These are phyloP conservation scores for Lamprologus lemairii DNA, from an alignment of 2,113 vertebrate species.

Conservation along the genomic window DNA sequence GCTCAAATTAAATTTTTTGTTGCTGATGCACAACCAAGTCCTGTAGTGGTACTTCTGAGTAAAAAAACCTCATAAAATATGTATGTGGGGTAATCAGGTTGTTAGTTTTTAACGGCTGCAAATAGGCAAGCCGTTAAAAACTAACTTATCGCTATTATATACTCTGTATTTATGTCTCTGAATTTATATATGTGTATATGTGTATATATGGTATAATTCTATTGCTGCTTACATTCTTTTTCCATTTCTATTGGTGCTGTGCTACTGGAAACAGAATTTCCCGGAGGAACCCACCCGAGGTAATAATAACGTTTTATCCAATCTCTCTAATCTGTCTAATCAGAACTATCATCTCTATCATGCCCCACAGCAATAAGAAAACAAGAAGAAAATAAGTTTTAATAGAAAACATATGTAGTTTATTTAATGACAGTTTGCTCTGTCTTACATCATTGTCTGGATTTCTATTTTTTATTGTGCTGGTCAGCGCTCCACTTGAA, in stretches of 20 bases:
- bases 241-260: accelerated
- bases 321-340: background rate
- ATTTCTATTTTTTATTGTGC: background rate
- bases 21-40: background rate
- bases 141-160: background rate
- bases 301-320: background rate
- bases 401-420: background rate
- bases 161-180: background rate
- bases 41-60: background rate
- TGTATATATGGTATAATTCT: background rate
- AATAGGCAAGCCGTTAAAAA: too few species aligned
- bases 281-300: background rate
- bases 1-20: background rate
- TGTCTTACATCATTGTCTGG: background rate
- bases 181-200: background rate
- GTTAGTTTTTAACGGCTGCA: background rate
- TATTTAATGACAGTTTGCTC: background rate
- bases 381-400: background rate
- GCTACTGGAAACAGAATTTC: background rate
- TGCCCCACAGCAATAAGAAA: background rate
- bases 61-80: background rate
- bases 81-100: background rate
- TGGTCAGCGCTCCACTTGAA: background rate
- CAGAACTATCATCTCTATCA: background rate
- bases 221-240: background rate